These are phyloP conservation scores for Gerosis bhagava DNA, from an alignment of 2,888 invertebrate genomes.

Conservation along the genomic window DNA sequence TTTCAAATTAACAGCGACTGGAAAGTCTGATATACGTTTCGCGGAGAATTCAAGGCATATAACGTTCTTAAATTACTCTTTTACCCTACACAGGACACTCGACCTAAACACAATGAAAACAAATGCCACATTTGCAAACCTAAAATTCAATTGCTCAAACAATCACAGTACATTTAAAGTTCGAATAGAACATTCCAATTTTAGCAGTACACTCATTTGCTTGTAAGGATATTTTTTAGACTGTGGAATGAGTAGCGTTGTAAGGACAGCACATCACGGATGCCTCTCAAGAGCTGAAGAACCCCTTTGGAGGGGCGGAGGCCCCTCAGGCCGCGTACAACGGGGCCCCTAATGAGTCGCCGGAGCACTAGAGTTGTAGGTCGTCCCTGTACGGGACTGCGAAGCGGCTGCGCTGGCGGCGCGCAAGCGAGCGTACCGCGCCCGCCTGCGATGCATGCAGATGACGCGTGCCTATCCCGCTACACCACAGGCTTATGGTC, in stretches of 20 bases:
- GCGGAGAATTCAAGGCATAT: conserved; percentile 48
- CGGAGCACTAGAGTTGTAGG: conserved; percentile 80
- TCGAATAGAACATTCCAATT: conserved; percentile 1
- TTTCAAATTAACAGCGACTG: conserved; percentile 71
- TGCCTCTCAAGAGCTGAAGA: conserved; percentile 67
- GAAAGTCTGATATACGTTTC: conserved; percentile 64
- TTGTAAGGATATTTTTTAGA: conserved; percentile 1
- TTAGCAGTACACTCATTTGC: background rate
- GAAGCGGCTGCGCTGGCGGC: conserved; percentile 72
- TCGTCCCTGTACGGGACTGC: conserved; percentile 57
- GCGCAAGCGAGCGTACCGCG: conserved; percentile 71
- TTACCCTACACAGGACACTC: conserved; percentile 38
- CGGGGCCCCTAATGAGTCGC: conserved; percentile 78
- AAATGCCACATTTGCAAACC: conserved; percentile 38
- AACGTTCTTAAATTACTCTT: conserved; percentile 48
- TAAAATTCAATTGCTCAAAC: conserved; percentile 14
- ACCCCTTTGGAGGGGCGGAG: conserved; percentile 67
- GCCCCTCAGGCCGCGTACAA: conserved; percentile 66
- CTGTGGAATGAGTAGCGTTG: conserved; percentile 39
- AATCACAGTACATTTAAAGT: conserved; percentile 18
- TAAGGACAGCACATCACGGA: conserved; percentile 61
- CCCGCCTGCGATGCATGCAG: conserved; percentile 69
- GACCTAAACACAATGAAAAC: conserved; percentile 46
- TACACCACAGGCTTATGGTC: conserved; percentile 53
- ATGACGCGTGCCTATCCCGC: conserved; percentile 55